phyloP scores from a whole-genome alignment of 2,797 vertebrate species.

The Vultur gryphus region DNA sequence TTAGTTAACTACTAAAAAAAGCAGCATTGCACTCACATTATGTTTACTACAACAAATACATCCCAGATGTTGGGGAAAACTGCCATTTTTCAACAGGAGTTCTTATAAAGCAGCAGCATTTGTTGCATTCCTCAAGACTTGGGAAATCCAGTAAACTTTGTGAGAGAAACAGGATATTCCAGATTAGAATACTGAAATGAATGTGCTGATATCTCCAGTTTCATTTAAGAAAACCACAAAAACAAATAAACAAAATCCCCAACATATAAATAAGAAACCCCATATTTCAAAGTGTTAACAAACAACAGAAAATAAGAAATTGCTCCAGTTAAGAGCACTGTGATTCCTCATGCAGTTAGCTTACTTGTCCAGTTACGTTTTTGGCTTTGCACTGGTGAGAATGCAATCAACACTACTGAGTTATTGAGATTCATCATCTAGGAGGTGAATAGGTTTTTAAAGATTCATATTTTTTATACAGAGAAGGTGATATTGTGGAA shows the following conservation, averaged over 20 bases:
- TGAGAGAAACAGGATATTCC: neutral
- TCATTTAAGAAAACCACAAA: neutral
- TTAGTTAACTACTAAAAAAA: neutral
- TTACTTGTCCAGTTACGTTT: neutral
- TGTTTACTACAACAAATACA: constrained; percentile 3
- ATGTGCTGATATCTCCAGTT: neutral
- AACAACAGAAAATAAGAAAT: neutral
- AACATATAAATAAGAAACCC: neutral
- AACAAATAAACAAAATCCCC: neutral
- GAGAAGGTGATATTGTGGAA: neutral
- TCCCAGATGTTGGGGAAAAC: constrained; percentile 55
- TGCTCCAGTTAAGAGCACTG: neutral
- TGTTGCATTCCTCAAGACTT: constrained; percentile 1
- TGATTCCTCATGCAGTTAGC: neutral
- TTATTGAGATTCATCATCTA: neutral
- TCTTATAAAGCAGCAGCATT: constrained; percentile 43
- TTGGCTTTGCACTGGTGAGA: neutral
- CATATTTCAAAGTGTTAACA: neutral
- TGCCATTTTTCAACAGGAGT: constrained; percentile 33
- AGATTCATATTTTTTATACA: neutral
- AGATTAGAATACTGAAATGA: neutral
- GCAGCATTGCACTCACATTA: neutral
- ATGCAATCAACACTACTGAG: neutral
- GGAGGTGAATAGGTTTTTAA: neutral
- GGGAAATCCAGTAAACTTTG: constrained; percentile 18